A percentile compares a stretch with the other conserved stretches of the same genome.
phyloP scores from a whole-genome alignment of 2,113 vertebrate genomes.

The Octodon degus region DNA sequence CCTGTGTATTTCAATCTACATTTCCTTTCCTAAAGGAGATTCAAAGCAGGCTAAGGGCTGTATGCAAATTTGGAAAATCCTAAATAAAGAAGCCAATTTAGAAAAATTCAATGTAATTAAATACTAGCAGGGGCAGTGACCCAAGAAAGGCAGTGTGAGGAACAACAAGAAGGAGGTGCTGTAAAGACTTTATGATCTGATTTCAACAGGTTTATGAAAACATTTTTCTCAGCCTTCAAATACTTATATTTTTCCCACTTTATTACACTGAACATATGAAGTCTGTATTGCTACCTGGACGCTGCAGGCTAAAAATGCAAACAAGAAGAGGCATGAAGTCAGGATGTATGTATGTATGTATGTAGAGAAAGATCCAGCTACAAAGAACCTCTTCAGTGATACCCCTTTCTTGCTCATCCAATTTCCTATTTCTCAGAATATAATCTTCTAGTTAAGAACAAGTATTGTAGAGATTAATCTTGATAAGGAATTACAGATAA shows the following conservation, averaged over 20 bases:
- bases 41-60: constrained; percentile 60
- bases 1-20: constrained; percentile 77
- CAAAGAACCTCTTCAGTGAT: neutral
- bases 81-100: constrained; percentile 56
- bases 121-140: constrained; percentile 50
- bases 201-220: neutral
- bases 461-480: neutral
- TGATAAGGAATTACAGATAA: neutral
- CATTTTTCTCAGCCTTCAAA: neutral
- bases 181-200: neutral
- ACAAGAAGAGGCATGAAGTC: neutral
- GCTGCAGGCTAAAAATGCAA: neutral
- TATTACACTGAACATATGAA: neutral
- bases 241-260: neutral
- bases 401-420: neutral
- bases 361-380: neutral
- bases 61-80: constrained; percentile 63
- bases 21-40: constrained; percentile 79
- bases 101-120: constrained; percentile 65
- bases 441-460: neutral
- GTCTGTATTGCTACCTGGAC: neutral
- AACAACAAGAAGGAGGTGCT: neutral
- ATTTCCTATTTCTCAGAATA: neutral
- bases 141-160: constrained; percentile 44
- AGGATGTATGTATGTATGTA: neutral